Base-by-base conservation (phyloP, 1,140 invertebrate species). In the Camponotus pennsylvanicus region DNA sequence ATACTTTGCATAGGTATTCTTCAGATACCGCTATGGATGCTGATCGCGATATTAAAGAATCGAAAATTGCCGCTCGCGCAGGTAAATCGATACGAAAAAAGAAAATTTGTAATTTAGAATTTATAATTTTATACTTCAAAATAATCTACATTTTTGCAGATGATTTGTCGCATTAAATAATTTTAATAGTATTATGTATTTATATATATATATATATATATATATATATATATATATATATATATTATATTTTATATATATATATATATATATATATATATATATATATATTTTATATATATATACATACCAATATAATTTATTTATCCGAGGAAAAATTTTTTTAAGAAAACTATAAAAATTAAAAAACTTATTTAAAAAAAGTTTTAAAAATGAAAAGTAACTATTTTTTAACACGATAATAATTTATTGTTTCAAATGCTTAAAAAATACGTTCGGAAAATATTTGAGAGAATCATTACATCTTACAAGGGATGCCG, bases 21-120 rank as follows among this genome's bases (percentile, higher is more conserved):
- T 1, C 94, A 96, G 82, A 92, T 96, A 75, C 94, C 95, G 18
- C 75, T 95, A 3, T 96, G 94, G 94, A 94, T 93, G 75, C 5
- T 94, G 0, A 64, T 86, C 3, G 84, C 90, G 32, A 83, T 94
- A 2, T 1, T 92, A 0, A 94, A 88, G 42, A 93, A 93, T 52
- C 77, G 87, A 55, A 59, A 92, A 57, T 49, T 89, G 32, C 69
- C 70, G 0, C 63, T 69, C 18, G 9, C 3, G 6, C 40, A 87
- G 75, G 89, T 88, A 91, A 9, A 1, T 59, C n/a, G 13, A 18
- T 4, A 7, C 4, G 9, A 18, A 32, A 66, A 37, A 21, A 63
- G 21, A 63, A 49, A 49, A 13, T 49, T 49, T 49, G 4, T 15
- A 49, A 49, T 15, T 49, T 49, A 49, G 13, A 45, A 27, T 27